Evolutionary conservation across 2,888 invertebrate species (phyloP).

Genomic region (Agelastica alni): DNA sequence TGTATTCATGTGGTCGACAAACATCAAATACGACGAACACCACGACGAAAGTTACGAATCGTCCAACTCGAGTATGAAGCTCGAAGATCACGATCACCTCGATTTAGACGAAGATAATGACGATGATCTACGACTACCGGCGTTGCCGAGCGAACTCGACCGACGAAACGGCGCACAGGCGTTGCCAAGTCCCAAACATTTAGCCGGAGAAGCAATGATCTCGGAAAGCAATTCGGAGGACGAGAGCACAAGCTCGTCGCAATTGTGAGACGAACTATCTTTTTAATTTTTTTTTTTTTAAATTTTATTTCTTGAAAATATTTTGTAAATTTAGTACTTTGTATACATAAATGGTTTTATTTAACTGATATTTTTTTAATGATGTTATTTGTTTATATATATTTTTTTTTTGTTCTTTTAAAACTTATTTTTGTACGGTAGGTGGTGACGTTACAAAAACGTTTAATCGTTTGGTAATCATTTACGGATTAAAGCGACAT

Average conservation of each 20-base stretch:
- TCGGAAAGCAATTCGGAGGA: constrained; percentile 67
- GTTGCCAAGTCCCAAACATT: constrained; percentile 63
- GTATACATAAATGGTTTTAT: constrained; percentile 29
- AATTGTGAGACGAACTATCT: constrained; percentile 47
- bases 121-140: constrained; percentile 47
- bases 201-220: constrained; percentile 71
- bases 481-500: too few relatives aligned
- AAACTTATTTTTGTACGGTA: constrained; percentile 12
- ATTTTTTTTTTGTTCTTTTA: constrained; percentile 16
- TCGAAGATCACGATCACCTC: constrained; percentile 34
- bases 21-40: constrained; percentile 25
- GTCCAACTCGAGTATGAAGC: constrained; percentile 30
- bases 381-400: constrained; percentile 14
- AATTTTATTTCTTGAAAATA: constrained; percentile 4
- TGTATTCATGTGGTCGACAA: constrained; percentile 34
- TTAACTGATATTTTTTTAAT: constrained; percentile 32
- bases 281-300: constrained; percentile 26
- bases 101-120: constrained; percentile 47
- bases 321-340: constrained; percentile 20
- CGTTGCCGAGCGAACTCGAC: constrained; percentile 54
- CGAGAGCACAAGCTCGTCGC: constrained; percentile 61
- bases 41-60: constrained; percentile 30
- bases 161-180: constrained; percentile 45
- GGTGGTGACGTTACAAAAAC: neutral
- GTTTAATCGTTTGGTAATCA: too few relatives aligned